These are phyloP conservation scores for Entomobrya multifasciata DNA, from an alignment of 2,888 invertebrate species.

Conservation along the genomic window DNA sequence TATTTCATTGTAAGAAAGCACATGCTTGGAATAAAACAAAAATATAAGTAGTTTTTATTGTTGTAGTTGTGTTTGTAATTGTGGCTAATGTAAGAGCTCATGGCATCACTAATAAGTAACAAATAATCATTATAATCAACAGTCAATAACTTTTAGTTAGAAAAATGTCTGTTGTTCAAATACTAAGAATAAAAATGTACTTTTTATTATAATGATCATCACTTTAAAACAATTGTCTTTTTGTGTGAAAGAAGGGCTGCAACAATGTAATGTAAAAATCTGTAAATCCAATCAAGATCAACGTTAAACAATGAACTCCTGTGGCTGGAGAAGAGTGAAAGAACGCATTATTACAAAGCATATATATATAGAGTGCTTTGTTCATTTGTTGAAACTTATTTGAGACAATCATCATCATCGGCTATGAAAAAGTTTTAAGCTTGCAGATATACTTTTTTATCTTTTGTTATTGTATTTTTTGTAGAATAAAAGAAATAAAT, in stretches of 20 bases:
- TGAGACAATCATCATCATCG: too few species aligned
- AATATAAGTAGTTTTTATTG: constrained; percentile 12
- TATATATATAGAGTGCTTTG: neutral
- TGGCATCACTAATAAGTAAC: constrained; percentile 32
- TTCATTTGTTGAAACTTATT: neutral
- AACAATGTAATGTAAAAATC: constrained; percentile 9
- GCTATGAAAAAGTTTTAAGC: neutral
- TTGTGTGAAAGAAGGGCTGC: neutral
- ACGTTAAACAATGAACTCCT: constrained; percentile 14
- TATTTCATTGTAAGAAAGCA: neutral
- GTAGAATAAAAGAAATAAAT: constrained; percentile 4
- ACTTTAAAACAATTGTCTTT: constrained; percentile 22
- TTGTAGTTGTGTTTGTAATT: neutral
- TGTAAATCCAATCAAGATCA: constrained; percentile 29
- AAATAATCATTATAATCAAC: constrained; percentile 32
- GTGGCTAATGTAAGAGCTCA: neutral
- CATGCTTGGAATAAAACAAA: neutral
- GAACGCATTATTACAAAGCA: neutral
- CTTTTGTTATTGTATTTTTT: neutral
- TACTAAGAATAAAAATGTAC: neutral
- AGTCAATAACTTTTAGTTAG: constrained; percentile 13
- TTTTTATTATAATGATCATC: constrained; percentile 10
- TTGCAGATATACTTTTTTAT: neutral
- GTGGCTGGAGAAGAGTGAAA: constrained; percentile 14
- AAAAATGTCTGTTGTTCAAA: neutral